Conservation (phyloP, 2,888 invertebrate genomes). For the Oxytorus armatus region DNA sequence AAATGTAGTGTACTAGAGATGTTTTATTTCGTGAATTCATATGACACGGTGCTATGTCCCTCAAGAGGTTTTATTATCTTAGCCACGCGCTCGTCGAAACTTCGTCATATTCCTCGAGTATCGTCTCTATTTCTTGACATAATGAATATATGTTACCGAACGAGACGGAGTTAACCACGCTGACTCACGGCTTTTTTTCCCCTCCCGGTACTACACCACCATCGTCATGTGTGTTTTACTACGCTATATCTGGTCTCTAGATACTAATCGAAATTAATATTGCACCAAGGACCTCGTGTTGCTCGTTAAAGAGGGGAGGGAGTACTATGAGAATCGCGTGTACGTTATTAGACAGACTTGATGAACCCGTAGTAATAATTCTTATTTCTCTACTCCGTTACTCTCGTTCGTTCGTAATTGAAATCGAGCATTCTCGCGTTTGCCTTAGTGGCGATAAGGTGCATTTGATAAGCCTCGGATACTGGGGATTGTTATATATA, state of each 20-base stretch:
- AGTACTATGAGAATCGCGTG: constrained; percentile 42
- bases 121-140: constrained; percentile 31
- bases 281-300: constrained; percentile 42
- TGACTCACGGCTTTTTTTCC: constrained; percentile 41
- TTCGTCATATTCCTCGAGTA: constrained; percentile 7
- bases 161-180: constrained; percentile 19
- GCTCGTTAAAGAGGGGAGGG: constrained; percentile 25
- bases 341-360: background rate
- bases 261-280: constrained; percentile 57
- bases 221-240: background rate
- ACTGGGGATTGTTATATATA: constrained; percentile 35
- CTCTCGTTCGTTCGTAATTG: constrained; percentile 47
- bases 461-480: constrained; percentile 62
- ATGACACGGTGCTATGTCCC: no score
- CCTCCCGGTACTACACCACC: background rate
- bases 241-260: constrained; percentile 22
- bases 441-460: constrained; percentile 59
- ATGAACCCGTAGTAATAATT: constrained; percentile 41
- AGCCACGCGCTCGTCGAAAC: background rate
- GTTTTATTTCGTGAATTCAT: no score
- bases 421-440: constrained; percentile 43
- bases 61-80: background rate
- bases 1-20: no score
- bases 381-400: constrained; percentile 31
- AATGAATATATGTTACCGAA: constrained; percentile 41